These are phyloP conservation scores for Exocentrus adspersus DNA, from an alignment of 2,888 invertebrate genomes.

Conservation along the genomic window DNA sequence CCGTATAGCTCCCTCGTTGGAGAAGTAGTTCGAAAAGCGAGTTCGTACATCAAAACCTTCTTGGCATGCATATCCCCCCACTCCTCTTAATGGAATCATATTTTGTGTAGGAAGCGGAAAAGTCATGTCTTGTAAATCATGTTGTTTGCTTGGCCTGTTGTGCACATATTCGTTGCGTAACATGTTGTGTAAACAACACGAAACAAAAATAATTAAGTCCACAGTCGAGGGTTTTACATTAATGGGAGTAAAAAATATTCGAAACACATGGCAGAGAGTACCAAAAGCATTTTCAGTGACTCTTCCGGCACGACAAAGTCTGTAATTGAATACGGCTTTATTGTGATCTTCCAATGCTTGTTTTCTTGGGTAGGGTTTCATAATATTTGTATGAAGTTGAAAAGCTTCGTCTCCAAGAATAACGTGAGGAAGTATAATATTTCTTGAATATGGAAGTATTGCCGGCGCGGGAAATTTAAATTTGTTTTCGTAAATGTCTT, in stretches of 20 bases:
- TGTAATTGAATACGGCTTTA: not conserved
- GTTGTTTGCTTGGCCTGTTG: too few species aligned
- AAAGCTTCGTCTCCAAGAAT: constrained; percentile 6
- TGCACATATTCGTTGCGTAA: not conserved
- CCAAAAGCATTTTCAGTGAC: constrained; percentile 8
- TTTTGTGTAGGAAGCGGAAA: not conserved
- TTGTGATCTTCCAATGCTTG: not conserved
- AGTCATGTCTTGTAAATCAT: not conserved
- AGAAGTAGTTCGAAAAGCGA: constrained; percentile 10
- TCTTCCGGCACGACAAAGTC: constrained; percentile 3
- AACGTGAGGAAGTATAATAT: constrained; percentile 1
- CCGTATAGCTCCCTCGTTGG: constrained; percentile 5
- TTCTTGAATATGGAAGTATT: too few species aligned
- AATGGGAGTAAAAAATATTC: constrained; percentile 8
- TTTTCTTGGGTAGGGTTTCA: constrained; percentile 2
- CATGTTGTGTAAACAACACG: constrained; percentile 5
- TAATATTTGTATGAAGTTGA: not conserved
- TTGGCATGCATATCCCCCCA: constrained; percentile 16
- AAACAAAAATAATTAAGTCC: constrained; percentile 6
- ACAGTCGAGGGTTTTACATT: not conserved
- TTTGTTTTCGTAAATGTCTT: too few species aligned
- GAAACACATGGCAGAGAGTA: not conserved
- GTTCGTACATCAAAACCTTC: constrained; percentile 15
- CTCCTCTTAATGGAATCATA: constrained; percentile 17
- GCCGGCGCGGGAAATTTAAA: too few species aligned